Percentiles rank a stretch among this genome's conserved stretches.
Conservation (phyloP, 2,888 invertebrate genomes). For the Cremastinae sp. region DNA sequence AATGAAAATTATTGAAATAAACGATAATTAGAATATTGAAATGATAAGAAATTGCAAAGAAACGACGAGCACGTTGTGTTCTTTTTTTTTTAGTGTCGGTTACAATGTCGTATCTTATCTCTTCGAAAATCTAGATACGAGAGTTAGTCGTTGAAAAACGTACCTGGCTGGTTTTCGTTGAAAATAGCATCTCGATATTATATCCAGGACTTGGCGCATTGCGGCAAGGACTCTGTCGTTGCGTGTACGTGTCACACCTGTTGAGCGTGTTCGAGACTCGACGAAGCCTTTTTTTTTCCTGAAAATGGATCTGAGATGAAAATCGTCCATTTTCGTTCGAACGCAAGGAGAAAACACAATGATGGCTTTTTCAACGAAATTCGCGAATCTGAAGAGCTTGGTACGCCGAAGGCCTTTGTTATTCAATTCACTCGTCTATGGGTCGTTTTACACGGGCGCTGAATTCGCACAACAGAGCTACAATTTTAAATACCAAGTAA, state of each 20-base stretch:
- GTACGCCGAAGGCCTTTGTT: constrained; percentile 68
- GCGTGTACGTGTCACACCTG: constrained; percentile 46
- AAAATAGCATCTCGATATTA: constrained; percentile 20
- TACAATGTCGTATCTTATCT: constrained; percentile 11
- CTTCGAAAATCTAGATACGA: neutral
- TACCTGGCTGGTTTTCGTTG: neutral
- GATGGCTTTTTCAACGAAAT: constrained; percentile 65
- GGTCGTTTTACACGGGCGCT: constrained; percentile 89
- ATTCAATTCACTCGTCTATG: constrained; percentile 85
- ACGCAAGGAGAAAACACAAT: constrained; percentile 8
- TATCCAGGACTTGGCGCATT: constrained; percentile 60
- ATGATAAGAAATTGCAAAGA: constrained; percentile 22
- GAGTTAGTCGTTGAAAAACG: neutral
- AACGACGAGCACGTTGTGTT: neutral
- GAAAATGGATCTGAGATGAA: constrained; percentile 30
- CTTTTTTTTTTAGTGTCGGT: neutral
- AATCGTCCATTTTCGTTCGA: neutral
- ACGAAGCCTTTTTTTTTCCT: neutral
- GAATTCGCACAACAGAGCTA: constrained; percentile 90
- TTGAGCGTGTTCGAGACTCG: constrained; percentile 24
- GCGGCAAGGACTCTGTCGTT: constrained; percentile 55
- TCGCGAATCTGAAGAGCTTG: constrained; percentile 60
- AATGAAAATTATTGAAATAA: neutral
- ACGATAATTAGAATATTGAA: neutral
- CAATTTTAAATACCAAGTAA: constrained; percentile 86